Evolutionary conservation across 2,113 vertebrate genomes (phyloP), one percentile per base, ranked within the genome.

Genomic region (Hyaena hyaena): DNA sequence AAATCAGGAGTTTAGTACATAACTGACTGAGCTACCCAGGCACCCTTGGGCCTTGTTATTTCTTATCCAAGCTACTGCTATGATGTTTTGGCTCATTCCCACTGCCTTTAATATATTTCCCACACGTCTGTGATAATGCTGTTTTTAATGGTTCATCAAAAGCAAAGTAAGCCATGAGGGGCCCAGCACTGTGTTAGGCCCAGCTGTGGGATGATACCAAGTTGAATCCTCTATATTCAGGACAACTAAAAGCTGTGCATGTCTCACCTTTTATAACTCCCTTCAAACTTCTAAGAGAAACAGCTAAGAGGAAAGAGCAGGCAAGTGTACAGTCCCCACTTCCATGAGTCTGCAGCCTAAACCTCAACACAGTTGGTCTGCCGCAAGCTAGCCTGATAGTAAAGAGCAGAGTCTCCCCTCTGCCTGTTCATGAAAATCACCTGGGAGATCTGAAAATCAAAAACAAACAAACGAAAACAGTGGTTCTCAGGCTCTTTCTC

Each of bases 141-240:
- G 39, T 84, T 90, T 31, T 24, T 63, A 68, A 35, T 43, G 81
- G 43, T 8, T 58, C 74, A 12, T 5, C 9, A 19, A 31, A 39
- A 48, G 6, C 28, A 28, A 0, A 23, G 7, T 4, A 19, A 50
- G 10, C 26, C 2, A 0, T 14, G 0, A 10, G 4, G 11, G 33
- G 26, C 12, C 28, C 15, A 10, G 26, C 6, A 33, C 15, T 15
- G 21, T 19, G 69, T 28, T 21, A 43, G n/a, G n/a, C 33, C 79
- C 0, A 0, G 10, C 24, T 90, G 43, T 31, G 55, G 55, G 15
- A 11, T 35, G 43, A 4, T 12, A 4, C 19, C 73, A 28, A 71
- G 35, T 28, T 10, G 26, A 48, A 33, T 55, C 48, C 15, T 69
- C 81, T 80, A 31, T 26, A 31, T 50, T 39, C 11, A 48, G 17